These are phyloP conservation scores for Eospalax fontanierii DNA, from an alignment of 2,797 vertebrate genomes.

Conservation along the genomic window DNA sequence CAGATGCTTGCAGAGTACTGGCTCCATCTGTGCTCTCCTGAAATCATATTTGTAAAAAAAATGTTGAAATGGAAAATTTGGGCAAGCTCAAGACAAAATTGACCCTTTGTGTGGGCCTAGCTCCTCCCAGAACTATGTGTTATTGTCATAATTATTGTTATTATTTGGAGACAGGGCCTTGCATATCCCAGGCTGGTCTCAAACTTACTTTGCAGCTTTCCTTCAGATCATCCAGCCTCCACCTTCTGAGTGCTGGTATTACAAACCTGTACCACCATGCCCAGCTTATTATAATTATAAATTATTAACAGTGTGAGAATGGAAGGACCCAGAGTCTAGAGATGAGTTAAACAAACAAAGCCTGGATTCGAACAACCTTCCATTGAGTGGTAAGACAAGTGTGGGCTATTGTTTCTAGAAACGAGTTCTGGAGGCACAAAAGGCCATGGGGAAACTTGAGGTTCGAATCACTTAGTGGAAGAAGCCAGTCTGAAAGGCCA, in stretches of 20 bases:
- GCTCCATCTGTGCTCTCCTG: background rate
- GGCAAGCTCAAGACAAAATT: too few species aligned
- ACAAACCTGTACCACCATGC: too few species aligned
- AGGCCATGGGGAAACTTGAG: background rate
- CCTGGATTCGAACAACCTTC: background rate
- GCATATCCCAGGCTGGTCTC: too few species aligned
- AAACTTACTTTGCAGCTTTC: too few species aligned
- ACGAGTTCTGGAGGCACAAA: background rate
- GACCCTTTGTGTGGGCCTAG: too few species aligned
- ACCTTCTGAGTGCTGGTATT: too few species aligned
- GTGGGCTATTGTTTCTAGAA: too few species aligned
- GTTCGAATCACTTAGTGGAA: background rate
- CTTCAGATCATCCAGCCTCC: too few species aligned
- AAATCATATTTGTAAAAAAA: background rate
- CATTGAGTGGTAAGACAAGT: background rate
- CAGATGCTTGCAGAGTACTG: accelerated
- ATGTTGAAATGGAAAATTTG: background rate
- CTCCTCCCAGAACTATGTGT: too few species aligned
- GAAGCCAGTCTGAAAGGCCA: background rate
- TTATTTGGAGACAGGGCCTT: too few species aligned
- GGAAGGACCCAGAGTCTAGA: background rate
- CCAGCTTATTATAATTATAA: too few species aligned
- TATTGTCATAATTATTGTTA: too few species aligned
- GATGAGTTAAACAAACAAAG: background rate
- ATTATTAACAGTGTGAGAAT: background rate